Evolutionary conservation across 2,888 invertebrate species (phyloP), one percentile per base, ranked within the genome.

Genomic region (Thymelicus sylvestris): DNA sequence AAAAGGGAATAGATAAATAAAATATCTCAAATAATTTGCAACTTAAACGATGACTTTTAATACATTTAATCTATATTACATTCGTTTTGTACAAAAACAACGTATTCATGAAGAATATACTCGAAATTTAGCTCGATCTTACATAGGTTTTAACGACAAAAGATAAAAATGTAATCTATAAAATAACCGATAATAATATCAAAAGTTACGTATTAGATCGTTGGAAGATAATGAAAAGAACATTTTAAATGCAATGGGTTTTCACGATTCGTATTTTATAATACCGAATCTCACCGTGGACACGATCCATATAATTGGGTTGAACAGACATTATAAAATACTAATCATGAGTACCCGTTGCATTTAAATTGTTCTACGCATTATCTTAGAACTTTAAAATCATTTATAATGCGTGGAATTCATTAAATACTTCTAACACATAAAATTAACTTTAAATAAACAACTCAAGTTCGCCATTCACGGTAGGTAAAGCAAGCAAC

Each of bases 31-130:
- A 71, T 86, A 84, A 86, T 87, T 90, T 88, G 86, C 89, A 93
- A 92, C 91, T 92, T 91, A 91, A 92, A 92, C 88, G 83, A 91
- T 92, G 91, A 93, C 91, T 92, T 93, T 92, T 93, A 93, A 92
- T 93, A 91, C 89, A 91, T 86, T 88, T 87, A 82, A 86, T 84
- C 88, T 92, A 92, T 89, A 85, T 89, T 91, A 92, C 90, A 92
- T 86, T 89, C 83, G 84, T 89, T 89, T 87, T 93, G 89, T 93
- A 92, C 89, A 93, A 92, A 80, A 92, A 92, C 89, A 92, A 90
- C 86, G 85, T 86, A 86, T 87, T 76, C 74, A 76, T 79, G 78
- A 79, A 83, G 77, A 79, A 83, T 88, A 91, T 90, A 90, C 89
- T 85, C 44, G 69, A 73, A 74, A 73, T 80, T 78, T 77, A 83